Percentiles rank a stretch among this genome's conserved stretches.
phyloP scores from a whole-genome alignment of 2,797 vertebrate species.

The Trachops cirrhosus region DNA sequence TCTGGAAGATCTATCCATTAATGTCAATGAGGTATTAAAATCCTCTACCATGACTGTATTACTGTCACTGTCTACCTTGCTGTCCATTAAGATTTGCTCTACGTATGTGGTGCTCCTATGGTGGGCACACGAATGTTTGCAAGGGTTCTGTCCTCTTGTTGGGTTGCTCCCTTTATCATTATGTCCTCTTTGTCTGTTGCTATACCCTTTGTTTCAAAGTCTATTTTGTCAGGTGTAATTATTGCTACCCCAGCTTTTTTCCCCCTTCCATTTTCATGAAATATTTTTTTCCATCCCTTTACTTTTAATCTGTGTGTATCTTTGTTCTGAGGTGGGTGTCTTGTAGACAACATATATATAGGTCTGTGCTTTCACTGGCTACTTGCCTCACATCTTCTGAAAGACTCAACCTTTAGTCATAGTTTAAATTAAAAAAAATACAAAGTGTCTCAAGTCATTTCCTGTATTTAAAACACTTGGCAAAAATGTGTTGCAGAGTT shows the following conservation, averaged over 20 bases:
- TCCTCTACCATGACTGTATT: background rate
- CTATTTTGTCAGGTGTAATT: background rate
- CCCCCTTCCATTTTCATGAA: background rate
- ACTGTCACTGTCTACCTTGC: background rate
- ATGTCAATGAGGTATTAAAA: background rate
- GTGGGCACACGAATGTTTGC: background rate
- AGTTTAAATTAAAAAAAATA: background rate
- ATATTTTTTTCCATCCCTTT: background rate
- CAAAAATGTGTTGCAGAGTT: slow-evolving; percentile 48
- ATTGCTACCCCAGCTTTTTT: background rate
- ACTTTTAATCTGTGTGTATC: background rate
- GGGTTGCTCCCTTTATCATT: background rate
- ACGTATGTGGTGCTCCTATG: background rate
- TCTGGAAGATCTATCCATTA: background rate
- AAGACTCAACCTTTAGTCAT: slow-evolving; percentile 44
- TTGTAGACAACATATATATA: background rate
- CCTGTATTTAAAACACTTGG: slow-evolving; percentile 58
- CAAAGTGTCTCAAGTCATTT: slow-evolving; percentile 47
- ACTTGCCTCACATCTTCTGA: background rate
- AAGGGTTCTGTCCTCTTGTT: background rate
- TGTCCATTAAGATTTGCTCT: background rate
- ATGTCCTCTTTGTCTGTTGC: background rate
- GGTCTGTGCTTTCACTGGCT: background rate
- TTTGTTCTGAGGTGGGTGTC: background rate
- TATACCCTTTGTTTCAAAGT: background rate